Evolutionary conservation across 2,888 invertebrate species (phyloP), one percentile per base, ranked within the genome.

Genomic region (Uropetala carovei): DNA sequence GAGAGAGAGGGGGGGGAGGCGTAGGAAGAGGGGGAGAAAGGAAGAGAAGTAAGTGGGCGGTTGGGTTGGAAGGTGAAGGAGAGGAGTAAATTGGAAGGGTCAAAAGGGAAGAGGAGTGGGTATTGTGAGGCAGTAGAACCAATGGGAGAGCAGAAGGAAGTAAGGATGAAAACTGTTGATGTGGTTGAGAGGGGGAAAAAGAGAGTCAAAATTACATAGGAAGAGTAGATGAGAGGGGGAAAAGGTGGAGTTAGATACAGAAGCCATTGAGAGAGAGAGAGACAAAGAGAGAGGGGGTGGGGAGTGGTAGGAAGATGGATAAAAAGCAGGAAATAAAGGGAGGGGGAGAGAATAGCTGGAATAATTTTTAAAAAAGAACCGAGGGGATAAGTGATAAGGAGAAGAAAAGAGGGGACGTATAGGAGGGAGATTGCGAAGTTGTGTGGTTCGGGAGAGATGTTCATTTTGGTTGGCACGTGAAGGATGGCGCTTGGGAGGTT

Each of bases 401-500:
- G 22, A 27, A 75, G 75, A 27, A 9, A 22, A 75, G 75, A 4
- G 75, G 75, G 75, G n/a, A n/a, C 22, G n/a, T 8, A 27, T n/a
- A n/a, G 13, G n/a, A 75, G 27, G 13, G 75, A 75, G 75, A 75
- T 75, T 22, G 75, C 4, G 7, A 75, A n/a, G 75, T 11, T n/a
- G 75, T 75, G 75, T 27, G 75, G 22, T 75, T 22, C 64, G 16
- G n/a, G 64, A 5, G n/a, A 75, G 75, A 75, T 75, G 75, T 16
- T 75, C 75, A 75, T 75, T 75, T 75, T 27, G 75, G n/a, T 75
- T 11, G n/a, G 75, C 27, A 8, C n/a, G 75, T 75, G 75, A 75
- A 27, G 9, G 75, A 64, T 64, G 64, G 64, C 43, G 43, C 43
- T 43, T 43, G 43, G 43, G 43, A 43, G 43, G 43, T 43, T 43